Evolutionary conservation across 2,113 vertebrate genomes (phyloP), one percentile per base, ranked within the genome.

Genomic region (Alexandromys fortis): DNA sequence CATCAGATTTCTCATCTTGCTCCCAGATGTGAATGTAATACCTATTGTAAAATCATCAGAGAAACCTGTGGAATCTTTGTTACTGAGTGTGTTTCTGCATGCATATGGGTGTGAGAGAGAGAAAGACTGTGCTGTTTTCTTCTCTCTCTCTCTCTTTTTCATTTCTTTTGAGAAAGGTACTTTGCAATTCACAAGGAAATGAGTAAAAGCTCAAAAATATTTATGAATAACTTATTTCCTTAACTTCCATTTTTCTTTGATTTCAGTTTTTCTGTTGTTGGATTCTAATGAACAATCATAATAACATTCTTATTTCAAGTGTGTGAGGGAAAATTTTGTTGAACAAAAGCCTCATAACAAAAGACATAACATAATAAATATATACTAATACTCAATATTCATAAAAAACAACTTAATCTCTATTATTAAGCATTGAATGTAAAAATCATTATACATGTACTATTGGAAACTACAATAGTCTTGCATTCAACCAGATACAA

Each of bases 401-500:
- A 11, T 61, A 35, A 89, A 91, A 89, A 11, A 0, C 1, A 86
- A 85, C 1, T 38, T 85, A 3, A 0, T 63, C 19, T 49, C 42
- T 10, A 81, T 81, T 92, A 26, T 86, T 45, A 78, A 72, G 2
- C 1, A 17, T 73, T 87, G 11, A 12, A 58, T 68, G 6, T 79
- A 19, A 83, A 72, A 17, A 3, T 77, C 55, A 90, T 72, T 81
- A 63, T 19, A 77, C 38, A 49, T 4, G 5, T 65, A 81, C 3
- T n/a, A 24, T 10, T 70, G 22, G 7, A 89, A 58, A n/a, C 14
- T 67, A 85, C 33, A 49, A 22, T 3, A 85, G 12, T 0, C 19
- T 26, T 16, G 17, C 0, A 58, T 1, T 5, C 14, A 13, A 35
- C 2, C 26, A 91, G 21, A n/a, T 0, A 38, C 3, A n/a, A 91